Evolutionary conservation across 2,797 vertebrate species (phyloP), one percentile per base, ranked within the genome.

Genomic region (Oreochromis grahami): DNA sequence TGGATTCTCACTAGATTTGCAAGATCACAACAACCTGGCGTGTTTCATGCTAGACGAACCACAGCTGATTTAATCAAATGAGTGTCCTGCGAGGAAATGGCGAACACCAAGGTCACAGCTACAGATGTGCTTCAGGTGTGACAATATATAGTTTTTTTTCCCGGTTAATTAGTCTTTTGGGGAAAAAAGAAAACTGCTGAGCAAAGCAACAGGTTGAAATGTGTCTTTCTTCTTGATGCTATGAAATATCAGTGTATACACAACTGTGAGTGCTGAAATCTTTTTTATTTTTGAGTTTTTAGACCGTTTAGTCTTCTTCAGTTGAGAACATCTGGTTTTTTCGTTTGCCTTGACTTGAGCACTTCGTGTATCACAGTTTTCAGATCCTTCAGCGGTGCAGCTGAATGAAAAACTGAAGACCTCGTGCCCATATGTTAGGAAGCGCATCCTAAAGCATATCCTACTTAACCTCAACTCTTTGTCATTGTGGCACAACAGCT

Each of bases 171-270:
- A 24, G 43, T 24, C n/a, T 21, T 68, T 65, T 0, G 0, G 19
- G 11, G 0, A 0, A 0, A 6, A 56, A 21, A 8, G 12, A 65
- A 38, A 41, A 65, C 12, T 65, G 60, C 36, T 21, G 0, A 65
- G 36, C 34, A 68, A 68, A 24, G n/a, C 36, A 38, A 68, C 63
- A 4, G n/a, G 36, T 41, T 68, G 19, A 65, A 38, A 65, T 38
- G 56, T 34, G 3, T 60, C 56, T 60, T 63, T 63, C 4, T 36
- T 60, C 10, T 7, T n/a, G 56, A 60, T 1, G 58, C 58, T 36
- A 36, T 1, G 17, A 36, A 60, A n/a, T n/a, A 60, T 60, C 26
- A 56, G 26, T 9, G 8, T 56, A 58, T 6, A 56, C 14, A 15
- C 26, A 58, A 58, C 55, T 32, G 29, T 58, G 55, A 58, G 26